These are phyloP conservation scores for Dendrolimus punctatus DNA, from an alignment of 1,140 invertebrate species.

Conservation along the genomic window DNA sequence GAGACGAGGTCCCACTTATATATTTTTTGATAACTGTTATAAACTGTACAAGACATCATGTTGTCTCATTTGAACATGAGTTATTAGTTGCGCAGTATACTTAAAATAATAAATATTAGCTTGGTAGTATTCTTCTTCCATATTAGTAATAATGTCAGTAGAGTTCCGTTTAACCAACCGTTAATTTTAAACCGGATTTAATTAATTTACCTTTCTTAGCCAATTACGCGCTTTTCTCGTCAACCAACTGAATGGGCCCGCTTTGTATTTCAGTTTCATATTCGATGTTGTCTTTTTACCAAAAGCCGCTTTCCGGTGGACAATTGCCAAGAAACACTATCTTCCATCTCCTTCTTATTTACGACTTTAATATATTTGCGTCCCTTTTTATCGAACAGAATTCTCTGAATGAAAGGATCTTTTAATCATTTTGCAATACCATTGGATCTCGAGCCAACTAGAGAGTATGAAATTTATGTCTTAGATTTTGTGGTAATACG, in stretches of 20 bases:
- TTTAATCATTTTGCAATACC: slow-evolving; percentile 60
- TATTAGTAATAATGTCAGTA: no score
- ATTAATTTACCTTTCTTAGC: slow-evolving; percentile 33
- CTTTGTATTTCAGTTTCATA: slow-evolving; percentile 58
- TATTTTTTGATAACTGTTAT: no score
- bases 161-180: no score
- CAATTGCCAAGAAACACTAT: slow-evolving; percentile 60
- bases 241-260: slow-evolving; percentile 43
- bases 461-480: slow-evolving; percentile 49
- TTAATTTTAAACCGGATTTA: slow-evolving; percentile 13
- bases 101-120: no score
- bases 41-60: no score
- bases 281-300: slow-evolving; percentile 49
- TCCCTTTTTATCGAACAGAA: slow-evolving; percentile 35
- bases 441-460: slow-evolving; percentile 47
- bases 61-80: no score
- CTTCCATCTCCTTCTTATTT: slow-evolving; percentile 21
- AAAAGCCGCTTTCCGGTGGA: slow-evolving; percentile 61
- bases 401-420: slow-evolving; percentile 63
- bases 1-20: no score
- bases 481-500: slow-evolving; percentile 30
- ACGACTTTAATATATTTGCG: slow-evolving; percentile 16
- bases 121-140: no score
- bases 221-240: slow-evolving; percentile 27
- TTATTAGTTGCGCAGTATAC: no score